phyloP scores from a whole-genome alignment of 2,113 vertebrate species.

The Pseudorhombus dupliciocellatus region DNA sequence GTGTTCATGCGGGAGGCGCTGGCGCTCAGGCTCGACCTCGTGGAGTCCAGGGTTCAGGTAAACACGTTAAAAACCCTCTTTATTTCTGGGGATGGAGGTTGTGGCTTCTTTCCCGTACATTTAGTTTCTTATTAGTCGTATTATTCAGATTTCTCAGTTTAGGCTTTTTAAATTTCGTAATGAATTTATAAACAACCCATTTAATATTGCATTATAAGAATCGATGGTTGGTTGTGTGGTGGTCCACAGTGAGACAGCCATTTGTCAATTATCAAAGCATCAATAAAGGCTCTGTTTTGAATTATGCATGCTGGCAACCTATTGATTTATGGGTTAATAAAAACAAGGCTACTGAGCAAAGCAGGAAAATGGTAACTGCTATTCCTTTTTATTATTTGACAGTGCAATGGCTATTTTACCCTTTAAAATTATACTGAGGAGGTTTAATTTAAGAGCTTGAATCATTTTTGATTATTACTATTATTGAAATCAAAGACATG shows the following conservation, averaged over 20 bases:
- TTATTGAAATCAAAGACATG: background rate
- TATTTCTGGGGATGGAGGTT: background rate
- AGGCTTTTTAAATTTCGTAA: background rate
- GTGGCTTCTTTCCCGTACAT: too few relatives aligned
- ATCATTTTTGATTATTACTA: background rate
- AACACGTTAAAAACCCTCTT: background rate
- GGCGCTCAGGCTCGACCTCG: conserved; percentile 93
- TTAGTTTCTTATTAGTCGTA: background rate
- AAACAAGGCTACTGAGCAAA: conserved; percentile 63
- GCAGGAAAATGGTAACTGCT: conserved; percentile 17
- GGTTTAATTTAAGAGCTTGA: background rate
- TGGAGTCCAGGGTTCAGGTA: conserved; percentile 99
- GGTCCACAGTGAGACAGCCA: conserved; percentile 22
- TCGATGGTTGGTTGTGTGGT: conserved; percentile 8
- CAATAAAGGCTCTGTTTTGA: conserved; percentile 65
- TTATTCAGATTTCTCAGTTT: background rate
- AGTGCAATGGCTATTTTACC: background rate
- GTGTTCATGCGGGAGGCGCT: conserved; percentile 99
- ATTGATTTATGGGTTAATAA: conserved; percentile 78
- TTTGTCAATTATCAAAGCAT: conserved; percentile 69
- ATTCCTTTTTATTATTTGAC: conserved; percentile 1
- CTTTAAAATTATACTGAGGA: background rate
- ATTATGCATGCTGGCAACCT: conserved; percentile 69
- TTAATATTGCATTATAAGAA: background rate
- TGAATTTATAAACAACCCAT: background rate